A percentile compares a stretch with the other conserved stretches of the same genome.
These are phyloP conservation scores for Sceloporus tristichus DNA, from an alignment of 2,113 vertebrate species.

Conservation along the genomic window DNA sequence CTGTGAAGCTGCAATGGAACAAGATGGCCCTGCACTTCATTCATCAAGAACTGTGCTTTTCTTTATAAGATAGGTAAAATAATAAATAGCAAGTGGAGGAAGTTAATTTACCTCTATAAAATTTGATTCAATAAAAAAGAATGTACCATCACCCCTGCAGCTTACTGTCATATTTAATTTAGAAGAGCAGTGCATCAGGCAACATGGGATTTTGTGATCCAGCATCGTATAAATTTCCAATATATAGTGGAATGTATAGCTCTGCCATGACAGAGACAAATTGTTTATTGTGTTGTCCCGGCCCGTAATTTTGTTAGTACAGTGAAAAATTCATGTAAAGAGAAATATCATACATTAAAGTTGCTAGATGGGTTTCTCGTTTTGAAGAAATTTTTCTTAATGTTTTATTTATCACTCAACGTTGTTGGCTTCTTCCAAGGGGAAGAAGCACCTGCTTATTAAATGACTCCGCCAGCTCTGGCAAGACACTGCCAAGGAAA, in stretches of 20 bases:
- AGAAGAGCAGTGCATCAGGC: constrained; percentile 16
- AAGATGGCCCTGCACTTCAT: constrained; percentile 24
- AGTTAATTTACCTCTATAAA: constrained; percentile 47
- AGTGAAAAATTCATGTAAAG: neutral
- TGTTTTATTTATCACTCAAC: constrained; percentile 10
- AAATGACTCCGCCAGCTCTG: constrained; percentile 13
- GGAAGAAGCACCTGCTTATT: constrained; percentile 31
- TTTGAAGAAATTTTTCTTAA: neutral
- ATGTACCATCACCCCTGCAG: neutral
- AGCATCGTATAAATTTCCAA: constrained; percentile 17
- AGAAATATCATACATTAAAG: neutral
- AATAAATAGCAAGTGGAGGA: constrained; percentile 51
- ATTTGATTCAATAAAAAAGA: constrained; percentile 34
- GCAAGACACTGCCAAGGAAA: neutral
- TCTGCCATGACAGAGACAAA: constrained; percentile 13
- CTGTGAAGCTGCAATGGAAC: constrained; percentile 32
- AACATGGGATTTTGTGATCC: constrained; percentile 39
- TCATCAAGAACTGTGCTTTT: constrained; percentile 48
- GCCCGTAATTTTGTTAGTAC: constrained; percentile 25
- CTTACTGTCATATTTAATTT: constrained; percentile 33
- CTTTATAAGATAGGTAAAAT: constrained; percentile 52
- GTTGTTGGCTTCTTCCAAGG: neutral
- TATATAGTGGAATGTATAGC: neutral
- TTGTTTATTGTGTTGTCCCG: constrained; percentile 17
- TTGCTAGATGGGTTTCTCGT: neutral